These are phyloP conservation scores for Micoletzkya japonica DNA, from an alignment of 2,888 invertebrate genomes.

Conservation along the genomic window DNA sequence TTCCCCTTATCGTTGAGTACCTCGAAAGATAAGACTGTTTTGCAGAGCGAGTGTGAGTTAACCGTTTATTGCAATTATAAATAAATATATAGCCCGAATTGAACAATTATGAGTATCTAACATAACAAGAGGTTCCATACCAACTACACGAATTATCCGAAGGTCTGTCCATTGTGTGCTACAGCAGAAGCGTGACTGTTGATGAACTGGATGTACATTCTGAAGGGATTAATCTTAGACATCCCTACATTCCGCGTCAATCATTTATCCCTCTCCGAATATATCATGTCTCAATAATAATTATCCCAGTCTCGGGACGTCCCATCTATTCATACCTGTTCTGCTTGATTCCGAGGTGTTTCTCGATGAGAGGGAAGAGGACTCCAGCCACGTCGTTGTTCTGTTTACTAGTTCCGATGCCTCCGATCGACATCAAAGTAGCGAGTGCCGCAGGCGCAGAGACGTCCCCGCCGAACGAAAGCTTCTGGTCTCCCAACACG, in stretches of 20 bases:
- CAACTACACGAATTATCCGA: slow-evolving; percentile 33
- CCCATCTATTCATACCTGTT: slow-evolving; percentile 34
- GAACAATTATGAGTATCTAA: too few species aligned
- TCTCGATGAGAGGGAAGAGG: slow-evolving; percentile 42
- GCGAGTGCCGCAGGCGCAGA: slow-evolving; percentile 38
- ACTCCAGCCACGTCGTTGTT: slow-evolving; percentile 37
- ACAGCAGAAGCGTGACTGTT: slow-evolving; percentile 41
- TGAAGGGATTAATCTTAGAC: too few species aligned
- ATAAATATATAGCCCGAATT: too few species aligned
- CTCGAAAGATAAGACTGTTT: not conserved
- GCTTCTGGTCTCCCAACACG: slow-evolving; percentile 36
- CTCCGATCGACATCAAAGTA: slow-evolving; percentile 46
- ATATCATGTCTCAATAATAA: not conserved
- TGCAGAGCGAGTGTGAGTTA: too few species aligned
- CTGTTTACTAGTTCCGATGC: slow-evolving; percentile 33
- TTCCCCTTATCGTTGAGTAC: slow-evolving; percentile 1
- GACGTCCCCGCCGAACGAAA: slow-evolving; percentile 41
- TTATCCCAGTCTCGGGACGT: not conserved
- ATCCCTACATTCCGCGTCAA: too few species aligned
- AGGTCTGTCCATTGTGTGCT: slow-evolving; percentile 44
- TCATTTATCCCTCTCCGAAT: too few species aligned
- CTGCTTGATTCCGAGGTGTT: slow-evolving; percentile 41
- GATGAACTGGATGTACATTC: slow-evolving; percentile 47
- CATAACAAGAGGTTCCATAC: not conserved
- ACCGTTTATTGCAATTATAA: too few species aligned